phyloP scores from a whole-genome alignment of 2,113 vertebrate species.

The Apeltes quadracus region DNA sequence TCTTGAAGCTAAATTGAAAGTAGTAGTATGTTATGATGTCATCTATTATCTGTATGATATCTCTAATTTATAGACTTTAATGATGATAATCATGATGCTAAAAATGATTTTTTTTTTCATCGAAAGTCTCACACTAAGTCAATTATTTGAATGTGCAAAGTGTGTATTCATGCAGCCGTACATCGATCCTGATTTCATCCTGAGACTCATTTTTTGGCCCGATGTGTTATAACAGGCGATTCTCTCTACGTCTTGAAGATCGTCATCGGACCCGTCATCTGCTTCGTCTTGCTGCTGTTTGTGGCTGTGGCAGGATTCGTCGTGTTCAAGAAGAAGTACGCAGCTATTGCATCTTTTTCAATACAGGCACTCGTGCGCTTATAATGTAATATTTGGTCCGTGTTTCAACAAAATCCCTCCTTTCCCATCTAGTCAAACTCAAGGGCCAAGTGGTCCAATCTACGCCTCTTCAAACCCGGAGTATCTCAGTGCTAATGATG shows the following conservation, averaged over 20 bases:
- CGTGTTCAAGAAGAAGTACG: constrained; percentile 90
- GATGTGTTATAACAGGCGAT: constrained; percentile 77
- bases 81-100: too few species aligned
- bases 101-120: too few species aligned
- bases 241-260: constrained; percentile 88
- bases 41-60: too few species aligned
- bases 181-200: not conserved
- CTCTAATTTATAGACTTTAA: too few species aligned
- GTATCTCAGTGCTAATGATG: constrained; percentile 92
- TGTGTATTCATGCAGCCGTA: not conserved
- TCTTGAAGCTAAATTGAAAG: not conserved
- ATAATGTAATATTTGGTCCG: not conserved
- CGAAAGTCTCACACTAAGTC: too few species aligned
- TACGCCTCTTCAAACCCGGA: constrained; percentile 96
- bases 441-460: constrained; percentile 90
- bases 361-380: not conserved
- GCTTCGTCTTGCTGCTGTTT: constrained; percentile 83
- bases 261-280: constrained; percentile 87
- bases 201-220: constrained; percentile 30
- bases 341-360: not conserved
- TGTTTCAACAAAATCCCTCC: not conserved
- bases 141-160: too few species aligned
- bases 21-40: too few species aligned
- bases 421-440: constrained; percentile 83
- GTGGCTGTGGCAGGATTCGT: constrained; percentile 83